These are phyloP conservation scores for Hyposoter dolosus DNA, from an alignment of 2,888 invertebrate species.

Conservation along the genomic window DNA sequence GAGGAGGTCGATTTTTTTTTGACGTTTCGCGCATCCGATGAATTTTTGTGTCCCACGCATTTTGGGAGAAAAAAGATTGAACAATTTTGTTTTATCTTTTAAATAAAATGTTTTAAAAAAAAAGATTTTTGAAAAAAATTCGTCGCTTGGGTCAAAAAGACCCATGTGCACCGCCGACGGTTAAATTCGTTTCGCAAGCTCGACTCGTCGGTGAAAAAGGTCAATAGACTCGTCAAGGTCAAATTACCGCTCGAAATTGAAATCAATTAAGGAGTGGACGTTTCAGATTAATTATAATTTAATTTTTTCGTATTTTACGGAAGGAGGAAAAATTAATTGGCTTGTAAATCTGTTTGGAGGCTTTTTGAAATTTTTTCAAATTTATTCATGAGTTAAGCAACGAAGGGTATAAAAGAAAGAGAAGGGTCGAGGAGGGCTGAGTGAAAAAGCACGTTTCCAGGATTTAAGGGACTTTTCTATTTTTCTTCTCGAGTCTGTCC, in stretches of 20 bases:
- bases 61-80: no score
- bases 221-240: no score
- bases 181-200: no score
- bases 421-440: background rate
- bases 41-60: no score
- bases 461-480: slow-evolving; percentile 26
- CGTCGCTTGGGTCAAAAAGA: no score
- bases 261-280: background rate
- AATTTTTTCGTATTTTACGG: background rate
- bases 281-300: background rate
- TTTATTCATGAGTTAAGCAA: slow-evolving; percentile 58
- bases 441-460: slow-evolving; percentile 47
- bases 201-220: no score
- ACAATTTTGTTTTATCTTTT: no score
- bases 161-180: no score
- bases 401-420: slow-evolving; percentile 9
- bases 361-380: slow-evolving; percentile 42
- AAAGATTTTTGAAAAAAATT: no score
- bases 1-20: background rate
- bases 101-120: no score
- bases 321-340: slow-evolving; percentile 18
- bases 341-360: slow-evolving; percentile 21
- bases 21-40: no score
- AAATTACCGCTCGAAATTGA: no score
- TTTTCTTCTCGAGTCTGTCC: slow-evolving; percentile 32